phyloP scores from a whole-genome alignment of 2,113 vertebrate genomes.

The Aphelocoma coerulescens region DNA sequence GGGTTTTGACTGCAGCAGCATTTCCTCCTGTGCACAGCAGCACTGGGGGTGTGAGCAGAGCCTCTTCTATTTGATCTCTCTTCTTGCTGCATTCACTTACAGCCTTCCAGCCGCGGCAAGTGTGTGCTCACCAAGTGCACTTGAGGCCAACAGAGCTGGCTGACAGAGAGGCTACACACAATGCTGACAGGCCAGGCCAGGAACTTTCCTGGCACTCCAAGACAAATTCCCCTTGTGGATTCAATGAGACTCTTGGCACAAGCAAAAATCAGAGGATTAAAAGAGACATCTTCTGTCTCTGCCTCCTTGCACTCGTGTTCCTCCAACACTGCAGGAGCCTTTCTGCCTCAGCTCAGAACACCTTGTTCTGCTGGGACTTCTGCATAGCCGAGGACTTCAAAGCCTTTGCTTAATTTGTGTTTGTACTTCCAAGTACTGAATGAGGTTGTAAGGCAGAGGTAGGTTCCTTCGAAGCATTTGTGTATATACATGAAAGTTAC shows the following conservation, averaged over 20 bases:
- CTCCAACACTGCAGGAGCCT: not conserved
- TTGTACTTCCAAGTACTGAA: constrained; percentile 44
- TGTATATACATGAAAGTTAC: constrained; percentile 65
- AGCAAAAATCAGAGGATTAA: not conserved
- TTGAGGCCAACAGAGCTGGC: not conserved
- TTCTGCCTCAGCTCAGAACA: constrained; percentile 19
- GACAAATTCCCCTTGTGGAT: not conserved
- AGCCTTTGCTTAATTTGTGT: constrained; percentile 50
- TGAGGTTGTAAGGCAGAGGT: constrained; percentile 5
- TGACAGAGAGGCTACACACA: not conserved
- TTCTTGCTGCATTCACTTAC: not conserved
- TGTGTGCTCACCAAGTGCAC: not conserved
- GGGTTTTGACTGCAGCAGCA: not conserved
- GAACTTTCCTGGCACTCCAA: not conserved
- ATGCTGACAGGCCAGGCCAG: not conserved
- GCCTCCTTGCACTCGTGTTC: not conserved
- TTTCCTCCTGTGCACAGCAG: not conserved
- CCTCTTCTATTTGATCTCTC: not conserved
- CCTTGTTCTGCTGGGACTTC: constrained; percentile 31
- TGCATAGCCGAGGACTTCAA: constrained; percentile 36
- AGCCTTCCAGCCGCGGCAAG: not conserved
- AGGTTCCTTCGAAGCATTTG: constrained; percentile 26
- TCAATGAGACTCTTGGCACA: not conserved
- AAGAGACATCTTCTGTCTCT: not conserved
- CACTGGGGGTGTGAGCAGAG: not conserved